Evolutionary conservation across 1,140 invertebrate species (phyloP).

Genomic region (Plutomurus gul): DNA sequence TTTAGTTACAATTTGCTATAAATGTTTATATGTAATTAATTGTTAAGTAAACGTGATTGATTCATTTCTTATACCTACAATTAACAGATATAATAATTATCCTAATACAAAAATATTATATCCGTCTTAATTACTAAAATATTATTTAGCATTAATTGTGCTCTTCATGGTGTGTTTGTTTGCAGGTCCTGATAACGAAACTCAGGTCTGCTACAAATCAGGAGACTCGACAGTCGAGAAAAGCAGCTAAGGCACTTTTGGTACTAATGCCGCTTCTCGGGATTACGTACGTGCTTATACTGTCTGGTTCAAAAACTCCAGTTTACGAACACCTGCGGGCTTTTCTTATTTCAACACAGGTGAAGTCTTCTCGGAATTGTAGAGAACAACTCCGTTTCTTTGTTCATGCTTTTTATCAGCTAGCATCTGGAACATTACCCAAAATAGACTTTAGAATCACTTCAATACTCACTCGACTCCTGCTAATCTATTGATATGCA

Average conservation of each 20-base stretch:
- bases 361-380: too few relatives aligned
- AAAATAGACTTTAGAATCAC: too few relatives aligned
- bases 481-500: too few relatives aligned
- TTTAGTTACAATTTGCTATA: too few relatives aligned
- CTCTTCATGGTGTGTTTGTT: slow-evolving; percentile 23
- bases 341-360: slow-evolving; percentile 78
- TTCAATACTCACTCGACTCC: too few relatives aligned
- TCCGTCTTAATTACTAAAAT: not conserved
- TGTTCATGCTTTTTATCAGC: too few relatives aligned
- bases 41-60: too few relatives aligned
- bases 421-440: too few relatives aligned
- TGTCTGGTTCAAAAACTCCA: slow-evolving; percentile 65
- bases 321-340: slow-evolving; percentile 62
- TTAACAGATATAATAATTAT: too few relatives aligned
- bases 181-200: slow-evolving; percentile 88
- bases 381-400: too few relatives aligned
- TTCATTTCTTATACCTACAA: too few relatives aligned
- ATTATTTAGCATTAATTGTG: not conserved
- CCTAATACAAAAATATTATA: not conserved
- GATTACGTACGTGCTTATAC: slow-evolving; percentile 80
- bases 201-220: slow-evolving; percentile 80
- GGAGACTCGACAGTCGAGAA: slow-evolving; percentile 85
- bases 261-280: slow-evolving; percentile 87
- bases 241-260: slow-evolving; percentile 84
- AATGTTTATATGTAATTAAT: too few relatives aligned